Percentiles rank a stretch among this genome's conserved stretches.
Conservation (phyloP, 2,797 vertebrate species). For the Octomys mimax region DNA sequence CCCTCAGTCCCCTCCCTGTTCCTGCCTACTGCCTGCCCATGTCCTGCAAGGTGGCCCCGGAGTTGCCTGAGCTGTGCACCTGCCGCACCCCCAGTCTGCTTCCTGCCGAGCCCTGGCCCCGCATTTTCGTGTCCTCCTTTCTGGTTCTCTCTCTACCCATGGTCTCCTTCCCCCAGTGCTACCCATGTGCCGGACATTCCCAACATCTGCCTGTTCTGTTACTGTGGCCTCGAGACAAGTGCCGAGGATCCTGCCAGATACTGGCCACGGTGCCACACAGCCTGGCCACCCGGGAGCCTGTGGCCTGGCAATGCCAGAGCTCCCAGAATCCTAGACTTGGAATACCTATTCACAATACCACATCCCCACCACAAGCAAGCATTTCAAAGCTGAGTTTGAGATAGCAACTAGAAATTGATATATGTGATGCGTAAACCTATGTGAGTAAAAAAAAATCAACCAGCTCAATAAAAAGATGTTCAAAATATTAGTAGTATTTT, state of each 20-base stretch:
- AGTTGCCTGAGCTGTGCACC: no score
- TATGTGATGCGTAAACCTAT: no score
- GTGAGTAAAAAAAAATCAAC: no score
- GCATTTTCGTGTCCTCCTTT: not conserved
- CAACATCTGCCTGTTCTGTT: not conserved
- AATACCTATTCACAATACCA: no score
- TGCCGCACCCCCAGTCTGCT: not conserved
- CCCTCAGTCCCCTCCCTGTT: fast-evolving
- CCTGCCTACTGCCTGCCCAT: no score
- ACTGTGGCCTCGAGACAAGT: not conserved
- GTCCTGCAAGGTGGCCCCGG: fast-evolving
- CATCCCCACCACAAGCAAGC: not conserved
- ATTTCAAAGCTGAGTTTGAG: not conserved
- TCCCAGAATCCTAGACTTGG: no score
- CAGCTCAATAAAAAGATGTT: no score
- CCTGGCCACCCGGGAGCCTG: no score
- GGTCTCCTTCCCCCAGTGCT: not conserved
- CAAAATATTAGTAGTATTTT: no score
- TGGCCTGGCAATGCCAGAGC: no score
- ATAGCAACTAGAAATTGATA: no score
- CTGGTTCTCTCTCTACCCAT: not conserved
- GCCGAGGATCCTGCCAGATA: not conserved
- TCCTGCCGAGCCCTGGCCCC: not conserved
- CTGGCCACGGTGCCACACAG: not conserved
- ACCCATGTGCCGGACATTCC: fast-evolving